Evolutionary conservation across 2,797 vertebrate genomes (phyloP), one percentile per base, ranked within the genome.

Genomic region (Menidia menidia): DNA sequence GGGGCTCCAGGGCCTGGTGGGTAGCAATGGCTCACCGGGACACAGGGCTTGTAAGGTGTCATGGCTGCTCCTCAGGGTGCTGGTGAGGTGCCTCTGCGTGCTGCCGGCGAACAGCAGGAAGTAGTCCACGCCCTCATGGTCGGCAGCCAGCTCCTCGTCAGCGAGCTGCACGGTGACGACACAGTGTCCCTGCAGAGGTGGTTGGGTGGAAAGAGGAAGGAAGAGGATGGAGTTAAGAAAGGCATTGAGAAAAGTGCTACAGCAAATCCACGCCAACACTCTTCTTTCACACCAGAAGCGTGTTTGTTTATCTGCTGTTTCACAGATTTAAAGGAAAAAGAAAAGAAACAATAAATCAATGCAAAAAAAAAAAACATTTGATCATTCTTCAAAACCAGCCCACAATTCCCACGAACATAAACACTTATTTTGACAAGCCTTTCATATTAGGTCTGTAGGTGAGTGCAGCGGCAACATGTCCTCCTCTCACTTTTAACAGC

Each of bases 61-160:
- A 79, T 95, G 92, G 71, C 93, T 94, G 83, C 95, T 92, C 82
- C 95, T 96, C 51, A 94, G 89, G 0, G 96, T 96, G 89, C 95
- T 98, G 85, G 96, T 93, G 78, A 97, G 95, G 89, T 99, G 98
- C 60, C 93, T 95, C 86, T 96, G 95, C 48, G 95, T 94, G 56
- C 96, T 97, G 48, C 98, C 98, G 63, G 93, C 92, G 82, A 99
- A 98, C 72, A 96, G 89, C 86, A 99, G 94, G 91, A 97, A 98
- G 87, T 96, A 97, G 84, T 95, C 94, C 64, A 93, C 95, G 80
- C 93, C 95, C 88, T 96, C 93, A 73, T 93, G 94, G 56, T 95
- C 88, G 56, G 88, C 90, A 70, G 73, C 65, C 66, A 88, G 88
- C 87, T 96, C 95, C 57, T 96, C 95, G 76, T 97, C 95, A 4